phyloP scores from a whole-genome alignment of 2,113 vertebrate genomes.

The Silurus meridionalis region DNA sequence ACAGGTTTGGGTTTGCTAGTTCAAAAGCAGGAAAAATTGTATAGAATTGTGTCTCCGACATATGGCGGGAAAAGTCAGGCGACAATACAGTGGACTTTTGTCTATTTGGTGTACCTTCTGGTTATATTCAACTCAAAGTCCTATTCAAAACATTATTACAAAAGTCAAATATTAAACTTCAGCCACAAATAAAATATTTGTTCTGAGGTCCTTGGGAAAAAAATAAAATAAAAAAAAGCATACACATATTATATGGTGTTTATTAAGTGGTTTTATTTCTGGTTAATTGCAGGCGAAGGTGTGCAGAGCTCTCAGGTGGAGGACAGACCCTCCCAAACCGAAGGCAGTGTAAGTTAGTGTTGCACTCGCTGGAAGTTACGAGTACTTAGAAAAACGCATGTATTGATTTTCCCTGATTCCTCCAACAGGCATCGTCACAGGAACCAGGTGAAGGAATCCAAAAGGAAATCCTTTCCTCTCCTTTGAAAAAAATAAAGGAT shows the following conservation, averaged over 20 bases:
- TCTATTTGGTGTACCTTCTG: no score
- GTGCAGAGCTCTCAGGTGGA: background rate
- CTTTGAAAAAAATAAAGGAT: slow-evolving; percentile 90
- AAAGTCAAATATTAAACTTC: no score
- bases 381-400: no score
- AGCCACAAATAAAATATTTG: background rate
- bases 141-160: no score
- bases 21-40: no score
- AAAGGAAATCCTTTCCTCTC: slow-evolving; percentile 54
- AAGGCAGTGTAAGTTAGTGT: slow-evolving; percentile 14
- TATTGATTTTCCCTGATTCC: no score
- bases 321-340: background rate
- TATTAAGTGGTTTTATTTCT: background rate
- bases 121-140: background rate
- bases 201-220: background rate
- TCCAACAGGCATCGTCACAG: background rate
- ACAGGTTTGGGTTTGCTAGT: no score
- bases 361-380: background rate
- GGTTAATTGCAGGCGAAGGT: slow-evolving; percentile 1
- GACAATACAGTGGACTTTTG: no score
- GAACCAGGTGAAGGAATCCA: background rate
- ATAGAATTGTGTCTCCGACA: no score
- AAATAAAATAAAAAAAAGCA: no score
- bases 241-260: background rate
- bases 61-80: no score